Conservation (phyloP, 2,888 invertebrate species). For the Prenolepis imparis region DNA sequence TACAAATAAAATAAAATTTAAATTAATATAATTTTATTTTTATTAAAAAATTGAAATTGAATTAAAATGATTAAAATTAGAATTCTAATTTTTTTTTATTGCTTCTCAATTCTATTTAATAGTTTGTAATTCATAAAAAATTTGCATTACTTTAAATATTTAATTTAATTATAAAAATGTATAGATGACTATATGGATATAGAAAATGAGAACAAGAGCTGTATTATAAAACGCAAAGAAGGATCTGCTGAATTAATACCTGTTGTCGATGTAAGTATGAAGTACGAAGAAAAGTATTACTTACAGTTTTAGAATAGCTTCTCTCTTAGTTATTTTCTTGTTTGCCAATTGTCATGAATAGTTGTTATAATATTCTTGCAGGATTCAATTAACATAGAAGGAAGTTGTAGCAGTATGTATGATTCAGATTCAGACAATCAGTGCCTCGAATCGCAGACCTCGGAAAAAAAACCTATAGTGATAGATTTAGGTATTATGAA, state of each 20-base stretch:
- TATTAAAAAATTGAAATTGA: neutral
- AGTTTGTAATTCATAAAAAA: constrained; percentile 8
- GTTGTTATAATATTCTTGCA: constrained; percentile 10
- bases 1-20: neutral
- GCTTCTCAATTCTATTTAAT: neutral
- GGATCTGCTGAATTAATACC: constrained; percentile 86
- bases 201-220: constrained; percentile 68
- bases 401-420: neutral
- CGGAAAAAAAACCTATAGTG: neutral
- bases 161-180: constrained; percentile 51
- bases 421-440: constrained; percentile 25
- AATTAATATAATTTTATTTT: neutral
- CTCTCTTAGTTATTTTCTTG: neutral
- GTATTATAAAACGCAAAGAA: constrained; percentile 79
- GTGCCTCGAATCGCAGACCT: neutral
- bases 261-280: constrained; percentile 59
- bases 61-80: neutral
- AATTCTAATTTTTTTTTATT: neutral
- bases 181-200: constrained; percentile 60
- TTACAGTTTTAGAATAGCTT: neutral
- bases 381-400: neutral
- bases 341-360: neutral
- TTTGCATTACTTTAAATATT: neutral
- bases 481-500: neutral
- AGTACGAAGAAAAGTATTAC: neutral